Base-by-base conservation (phyloP, 1,140 invertebrate species). In the Drosophila novamexicana region DNA sequence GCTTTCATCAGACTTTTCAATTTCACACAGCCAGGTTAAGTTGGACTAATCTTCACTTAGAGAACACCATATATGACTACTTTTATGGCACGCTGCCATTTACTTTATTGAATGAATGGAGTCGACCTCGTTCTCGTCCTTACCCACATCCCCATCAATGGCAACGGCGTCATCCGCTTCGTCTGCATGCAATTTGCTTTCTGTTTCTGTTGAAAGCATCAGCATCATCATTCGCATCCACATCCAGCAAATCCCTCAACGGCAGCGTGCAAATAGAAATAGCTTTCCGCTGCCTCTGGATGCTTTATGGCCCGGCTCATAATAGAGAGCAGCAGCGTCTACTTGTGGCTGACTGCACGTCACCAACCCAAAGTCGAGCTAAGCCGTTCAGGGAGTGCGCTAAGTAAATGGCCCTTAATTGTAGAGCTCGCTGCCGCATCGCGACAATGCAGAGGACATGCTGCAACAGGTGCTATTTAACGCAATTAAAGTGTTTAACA, bases 401-500 rank as follows among this genome's bases (percentile, higher is more conserved):
- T 86, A 83, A 88, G 68, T 83, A 74, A 85, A 83, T 74, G 73
- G 56, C 66, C 79, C 75, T 74, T 88, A 86, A 74, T 79, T 82
- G 76, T 64, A 52, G 68, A 52, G 44, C 44, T 12, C 50, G 62
- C 47, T 65, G 79, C 53, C 47, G 63, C 49, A 18, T 45, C 64
- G 64, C 72, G 67, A 70, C 68, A 70, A 62, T 56, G 44, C 16
- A 45, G 68, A 40, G 47, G 40, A 36, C 22, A 18, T 18, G 40
- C 47, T 52, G 76, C 84, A 83, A 86, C 83, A 86, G 73, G 83
- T 86, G 84, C 61, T 39, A 77, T 67, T 61, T 69, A 62, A 69
- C 36, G 59, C 40, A 67, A 78, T 75, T 78, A 78, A 52, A 53
- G 42, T 53, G 67, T 62, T 78, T 66, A 78, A 71, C 66, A 54